These are phyloP conservation scores for Crotalus helleri DNA, from an alignment of 2,113 vertebrate genomes.

Conservation along the genomic window DNA sequence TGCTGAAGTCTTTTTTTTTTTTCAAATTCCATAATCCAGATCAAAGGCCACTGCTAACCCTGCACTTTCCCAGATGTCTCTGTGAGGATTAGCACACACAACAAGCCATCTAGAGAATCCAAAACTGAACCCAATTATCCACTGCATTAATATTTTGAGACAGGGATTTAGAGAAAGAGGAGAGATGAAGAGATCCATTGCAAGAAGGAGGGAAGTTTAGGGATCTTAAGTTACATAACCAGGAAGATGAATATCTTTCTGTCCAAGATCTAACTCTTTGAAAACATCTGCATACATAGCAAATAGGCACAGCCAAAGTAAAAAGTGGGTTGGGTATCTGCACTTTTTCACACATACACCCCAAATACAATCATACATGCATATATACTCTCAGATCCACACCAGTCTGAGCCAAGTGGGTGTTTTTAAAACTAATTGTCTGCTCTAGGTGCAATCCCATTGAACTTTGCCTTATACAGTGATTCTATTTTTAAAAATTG, in stretches of 20 bases:
- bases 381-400: neutral
- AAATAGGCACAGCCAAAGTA: neutral
- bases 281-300: neutral
- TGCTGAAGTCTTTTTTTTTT: neutral
- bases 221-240: neutral
- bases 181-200: neutral
- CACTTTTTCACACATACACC: neutral
- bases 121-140: neutral
- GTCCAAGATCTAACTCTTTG: neutral
- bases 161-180: neutral
- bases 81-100: neutral
- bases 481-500: neutral
- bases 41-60: neutral
- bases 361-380: neutral
- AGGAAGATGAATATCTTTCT: neutral
- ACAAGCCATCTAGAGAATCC: neutral
- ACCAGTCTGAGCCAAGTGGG: neutral
- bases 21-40: neutral
- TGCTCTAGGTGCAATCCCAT: neutral
- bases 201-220: neutral
- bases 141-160: neutral
- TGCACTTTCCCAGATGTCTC: neutral
- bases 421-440: neutral
- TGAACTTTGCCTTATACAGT: neutral
- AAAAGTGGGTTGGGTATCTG: neutral